Evolutionary conservation across 2,113 vertebrate genomes (phyloP).

Genomic region (zebrafish (Danio rerio)): DNA sequence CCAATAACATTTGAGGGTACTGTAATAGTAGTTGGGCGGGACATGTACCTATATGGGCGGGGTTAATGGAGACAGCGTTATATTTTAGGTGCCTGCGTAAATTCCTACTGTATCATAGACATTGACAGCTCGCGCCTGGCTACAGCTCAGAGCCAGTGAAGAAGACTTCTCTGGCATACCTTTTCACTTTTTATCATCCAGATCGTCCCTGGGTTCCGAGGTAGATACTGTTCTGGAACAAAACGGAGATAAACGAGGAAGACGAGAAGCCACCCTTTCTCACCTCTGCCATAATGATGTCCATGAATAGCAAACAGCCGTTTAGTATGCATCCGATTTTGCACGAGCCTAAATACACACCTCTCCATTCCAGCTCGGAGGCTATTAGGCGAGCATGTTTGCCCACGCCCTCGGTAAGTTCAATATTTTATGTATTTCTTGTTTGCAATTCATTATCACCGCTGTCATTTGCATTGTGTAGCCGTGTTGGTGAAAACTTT

Average conservation of each 20-base stretch:
- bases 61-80: constrained; percentile 53
- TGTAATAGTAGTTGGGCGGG: constrained; percentile 40
- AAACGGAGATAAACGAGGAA: constrained; percentile 66
- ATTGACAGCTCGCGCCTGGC: constrained; percentile 40
- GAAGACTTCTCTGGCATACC: constrained; percentile 36
- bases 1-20: constrained; percentile 50
- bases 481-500: not conserved
- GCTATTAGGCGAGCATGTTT: constrained; percentile 89
- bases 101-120: constrained; percentile 69
- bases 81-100: constrained; percentile 72
- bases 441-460: not conserved
- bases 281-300: constrained; percentile 85
- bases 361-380: constrained; percentile 88
- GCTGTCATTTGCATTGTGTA: not conserved
- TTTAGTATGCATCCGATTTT: constrained; percentile 93
- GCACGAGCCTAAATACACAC: constrained; percentile 89
- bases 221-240: constrained; percentile 40
- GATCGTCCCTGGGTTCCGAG: constrained; percentile 52
- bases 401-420: constrained; percentile 86
- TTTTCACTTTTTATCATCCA: constrained; percentile 41
- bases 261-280: constrained; percentile 66
- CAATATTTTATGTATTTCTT: not conserved
- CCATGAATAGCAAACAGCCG: constrained; percentile 94
- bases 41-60: constrained; percentile 56
- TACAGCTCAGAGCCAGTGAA: constrained; percentile 18